Percentiles rank a stretch among this genome's conserved stretches.
Evolutionary conservation across 2,888 invertebrate genomes (phyloP).

Genomic region (Orthosia gothica): DNA sequence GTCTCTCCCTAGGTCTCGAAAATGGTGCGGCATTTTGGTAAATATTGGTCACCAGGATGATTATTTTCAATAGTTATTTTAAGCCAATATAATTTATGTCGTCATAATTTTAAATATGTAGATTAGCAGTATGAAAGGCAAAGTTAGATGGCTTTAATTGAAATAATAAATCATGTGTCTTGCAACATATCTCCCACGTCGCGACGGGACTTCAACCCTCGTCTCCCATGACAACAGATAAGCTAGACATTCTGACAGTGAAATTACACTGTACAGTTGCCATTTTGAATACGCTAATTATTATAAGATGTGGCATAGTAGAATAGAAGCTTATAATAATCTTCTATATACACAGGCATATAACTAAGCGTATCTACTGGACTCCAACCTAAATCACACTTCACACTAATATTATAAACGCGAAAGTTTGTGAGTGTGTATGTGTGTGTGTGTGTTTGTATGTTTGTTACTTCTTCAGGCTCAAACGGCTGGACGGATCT

Average conservation of each 20-base stretch:
- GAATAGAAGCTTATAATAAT: no score
- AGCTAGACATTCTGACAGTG: no score
- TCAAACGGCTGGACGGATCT: no score
- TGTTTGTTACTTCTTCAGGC: no score
- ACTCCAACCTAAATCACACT: no score
- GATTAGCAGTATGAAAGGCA: neutral
- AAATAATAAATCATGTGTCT: conserved; percentile 65
- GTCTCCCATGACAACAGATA: conserved; percentile 58
- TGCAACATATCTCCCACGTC: conserved; percentile 40
- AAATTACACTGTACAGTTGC: no score
- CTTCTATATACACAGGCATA: no score
- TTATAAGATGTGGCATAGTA: conserved; percentile 34
- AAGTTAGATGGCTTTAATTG: conserved; percentile 39
- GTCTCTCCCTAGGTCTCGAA: neutral
- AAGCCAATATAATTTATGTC: neutral
- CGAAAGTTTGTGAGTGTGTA: no score
- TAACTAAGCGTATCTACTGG: no score
- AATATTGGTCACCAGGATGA: neutral
- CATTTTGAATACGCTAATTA: conserved; percentile 18
- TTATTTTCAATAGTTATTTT: neutral
- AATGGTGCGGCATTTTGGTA: neutral
- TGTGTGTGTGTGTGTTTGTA: no score
- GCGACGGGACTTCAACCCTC: conserved; percentile 64
- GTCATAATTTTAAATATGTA: no score
- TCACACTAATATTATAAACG: no score